Evolutionary conservation across 2,113 vertebrate species (phyloP).

Genomic region (Cavia aperea): DNA sequence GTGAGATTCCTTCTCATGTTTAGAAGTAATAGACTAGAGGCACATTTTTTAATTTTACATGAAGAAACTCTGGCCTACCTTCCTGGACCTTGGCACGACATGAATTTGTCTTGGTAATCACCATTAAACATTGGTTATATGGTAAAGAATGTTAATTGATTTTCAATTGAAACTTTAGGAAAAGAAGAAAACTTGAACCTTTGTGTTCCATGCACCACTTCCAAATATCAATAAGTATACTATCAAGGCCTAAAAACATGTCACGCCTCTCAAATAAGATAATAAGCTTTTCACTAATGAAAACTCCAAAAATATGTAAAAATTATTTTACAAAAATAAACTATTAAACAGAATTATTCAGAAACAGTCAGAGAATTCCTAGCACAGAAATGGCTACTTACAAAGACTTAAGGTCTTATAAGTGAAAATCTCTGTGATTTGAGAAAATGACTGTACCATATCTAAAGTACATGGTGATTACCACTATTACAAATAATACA

Average conservation of each 20-base stretch:
- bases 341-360: constrained; percentile 6
- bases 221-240: not conserved
- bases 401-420: not conserved
- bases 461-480: not conserved
- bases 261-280: not conserved
- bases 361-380: not conserved
- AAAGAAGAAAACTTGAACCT: not conserved
- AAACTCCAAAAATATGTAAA: not conserved
- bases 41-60: constrained; percentile 8
- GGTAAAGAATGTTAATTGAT: not conserved
- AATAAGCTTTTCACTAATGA: constrained; percentile 23
- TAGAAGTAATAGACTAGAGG: not conserved
- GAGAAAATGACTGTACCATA: not conserved
- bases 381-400: not conserved
- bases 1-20: not conserved
- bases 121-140: not conserved
- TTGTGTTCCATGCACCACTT: constrained; percentile 9
- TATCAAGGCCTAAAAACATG: not conserved
- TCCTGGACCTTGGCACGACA: not conserved
- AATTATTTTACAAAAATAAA: not conserved
- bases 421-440: not conserved
- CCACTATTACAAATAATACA: not conserved
- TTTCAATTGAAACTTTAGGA: not conserved
- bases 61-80: not conserved
- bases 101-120: not conserved